Evolutionary conservation across 2,888 invertebrate species (phyloP).

Genomic region (Nomada ruficornis): DNA sequence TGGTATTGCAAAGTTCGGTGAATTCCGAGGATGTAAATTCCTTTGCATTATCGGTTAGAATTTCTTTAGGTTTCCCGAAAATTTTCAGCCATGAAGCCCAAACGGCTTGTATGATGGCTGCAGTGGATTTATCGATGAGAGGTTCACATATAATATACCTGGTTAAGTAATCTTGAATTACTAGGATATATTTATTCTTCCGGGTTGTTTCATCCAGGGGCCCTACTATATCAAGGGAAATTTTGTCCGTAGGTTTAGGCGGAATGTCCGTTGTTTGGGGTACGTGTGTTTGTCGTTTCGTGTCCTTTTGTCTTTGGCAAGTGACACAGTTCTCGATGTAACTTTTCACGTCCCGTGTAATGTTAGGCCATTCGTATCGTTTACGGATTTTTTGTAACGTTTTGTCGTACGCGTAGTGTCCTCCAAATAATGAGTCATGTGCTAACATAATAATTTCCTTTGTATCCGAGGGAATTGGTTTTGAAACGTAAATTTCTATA

Average conservation of each 20-base stretch:
- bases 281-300: slow-evolving; percentile 21
- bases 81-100: slow-evolving; percentile 23
- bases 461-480: neutral
- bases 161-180: slow-evolving; percentile 18
- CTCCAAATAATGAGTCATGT: slow-evolving; percentile 4
- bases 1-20: slow-evolving; percentile 17
- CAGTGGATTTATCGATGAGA: neutral
- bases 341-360: slow-evolving; percentile 10
- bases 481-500: neutral
- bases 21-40: slow-evolving; percentile 27
- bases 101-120: slow-evolving; percentile 34
- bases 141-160: slow-evolving; percentile 26
- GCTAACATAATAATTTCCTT: neutral
- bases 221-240: slow-evolving; percentile 18
- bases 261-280: slow-evolving; percentile 23
- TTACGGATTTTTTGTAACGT: no score
- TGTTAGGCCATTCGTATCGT: slow-evolving; percentile 14
- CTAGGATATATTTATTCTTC: slow-evolving; percentile 9
- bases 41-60: slow-evolving; percentile 23
- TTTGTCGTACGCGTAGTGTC: slow-evolving; percentile 18
- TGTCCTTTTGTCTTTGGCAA: slow-evolving; percentile 18
- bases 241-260: slow-evolving; percentile 22
- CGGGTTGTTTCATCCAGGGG: neutral
- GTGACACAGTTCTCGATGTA: slow-evolving; percentile 14
- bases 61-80: slow-evolving; percentile 11